Base-by-base conservation (phyloP, 2,113 vertebrate species). In the Xiphorhynchus elegans region DNA sequence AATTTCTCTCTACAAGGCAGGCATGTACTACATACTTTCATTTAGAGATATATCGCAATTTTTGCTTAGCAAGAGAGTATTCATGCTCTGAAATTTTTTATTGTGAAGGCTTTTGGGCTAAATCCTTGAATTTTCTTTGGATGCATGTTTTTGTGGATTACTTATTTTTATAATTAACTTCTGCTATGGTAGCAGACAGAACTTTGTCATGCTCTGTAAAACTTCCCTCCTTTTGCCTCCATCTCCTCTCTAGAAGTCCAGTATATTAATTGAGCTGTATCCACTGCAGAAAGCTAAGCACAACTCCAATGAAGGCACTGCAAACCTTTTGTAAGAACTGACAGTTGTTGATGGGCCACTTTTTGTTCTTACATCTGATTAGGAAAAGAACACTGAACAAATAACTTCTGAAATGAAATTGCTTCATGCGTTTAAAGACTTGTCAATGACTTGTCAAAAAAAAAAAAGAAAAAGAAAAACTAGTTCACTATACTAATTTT, bases 381-480 rank as follows among this genome's bases (percentile, higher is more conserved):
- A 89, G 70, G 77, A 94, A 79, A 95, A 95, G 53, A 96, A 82
- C 70, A 94, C 31, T 39, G 59, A 96, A 90, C 25, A 91, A 80
- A 42, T 60, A 75, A 80, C 67, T 94, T 81, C 59, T 93, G 56
- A 95, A 90, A 83, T 50, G 82, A 66, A 73, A 83, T 77, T 77
- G 37, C 42, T 93, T 91, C 93, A 96, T 96, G 92, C 95, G 94
- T 86, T 92, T 93, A 83, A 81, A 78, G 39, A 42, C 40, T 42
- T 42, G 40, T 42, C 40, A 42, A 90, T 49, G 82, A 77, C 19
- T 80, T 67, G 8, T 69, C 11, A 4, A 67, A 73, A 89, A 89
- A 33, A 66, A 49, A 55, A 60, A 13, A 55, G 13, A 50, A 50
- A 33, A 49, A 76, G 72, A 67, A 3, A 90, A 81, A 7, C 52